Evolutionary conservation across 2,888 invertebrate species (phyloP).

Genomic region (Heterodera filipjevi): DNA sequence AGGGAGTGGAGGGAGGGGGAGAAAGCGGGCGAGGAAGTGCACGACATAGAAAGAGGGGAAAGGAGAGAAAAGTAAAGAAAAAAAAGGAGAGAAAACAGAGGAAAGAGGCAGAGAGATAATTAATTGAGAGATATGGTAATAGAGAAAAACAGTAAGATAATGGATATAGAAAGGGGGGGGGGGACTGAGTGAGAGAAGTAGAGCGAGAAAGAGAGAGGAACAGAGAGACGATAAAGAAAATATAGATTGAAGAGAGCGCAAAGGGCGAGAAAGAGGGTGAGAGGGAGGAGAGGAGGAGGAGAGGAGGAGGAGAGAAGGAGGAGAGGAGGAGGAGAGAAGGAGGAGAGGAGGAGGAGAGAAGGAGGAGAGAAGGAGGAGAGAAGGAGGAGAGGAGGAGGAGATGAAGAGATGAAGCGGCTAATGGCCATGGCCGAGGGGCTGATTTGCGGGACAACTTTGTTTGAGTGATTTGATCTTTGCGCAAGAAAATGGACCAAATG

Average conservation of each 20-base stretch:
- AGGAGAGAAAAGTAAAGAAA: too few relatives aligned
- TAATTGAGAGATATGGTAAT: too few relatives aligned
- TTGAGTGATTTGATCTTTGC: slow-evolving; percentile 11
- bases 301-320: not conserved
- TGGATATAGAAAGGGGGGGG: too few relatives aligned
- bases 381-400: too few relatives aligned
- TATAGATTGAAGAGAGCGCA: too few relatives aligned
- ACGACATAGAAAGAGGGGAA: too few relatives aligned
- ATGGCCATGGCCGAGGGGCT: not conserved
- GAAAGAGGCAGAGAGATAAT: too few relatives aligned
- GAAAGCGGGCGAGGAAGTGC: not conserved
- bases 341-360: not conserved
- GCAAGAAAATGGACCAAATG: not conserved
- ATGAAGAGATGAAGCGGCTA: slow-evolving; percentile 13
- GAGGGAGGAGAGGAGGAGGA: not conserved
- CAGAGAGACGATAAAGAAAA: too few relatives aligned
- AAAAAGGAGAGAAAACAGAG: too few relatives aligned
- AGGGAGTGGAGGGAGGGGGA: slow-evolving; percentile 2
- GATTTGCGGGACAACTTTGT: slow-evolving; percentile 12
- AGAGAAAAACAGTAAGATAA: too few relatives aligned
- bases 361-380: not conserved
- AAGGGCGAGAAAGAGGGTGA: not conserved
- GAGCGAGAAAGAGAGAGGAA: too few relatives aligned
- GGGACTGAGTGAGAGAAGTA: too few relatives aligned
- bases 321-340: not conserved